Conservation (phyloP, 2,113 vertebrate genomes). For the Grus americana region DNA sequence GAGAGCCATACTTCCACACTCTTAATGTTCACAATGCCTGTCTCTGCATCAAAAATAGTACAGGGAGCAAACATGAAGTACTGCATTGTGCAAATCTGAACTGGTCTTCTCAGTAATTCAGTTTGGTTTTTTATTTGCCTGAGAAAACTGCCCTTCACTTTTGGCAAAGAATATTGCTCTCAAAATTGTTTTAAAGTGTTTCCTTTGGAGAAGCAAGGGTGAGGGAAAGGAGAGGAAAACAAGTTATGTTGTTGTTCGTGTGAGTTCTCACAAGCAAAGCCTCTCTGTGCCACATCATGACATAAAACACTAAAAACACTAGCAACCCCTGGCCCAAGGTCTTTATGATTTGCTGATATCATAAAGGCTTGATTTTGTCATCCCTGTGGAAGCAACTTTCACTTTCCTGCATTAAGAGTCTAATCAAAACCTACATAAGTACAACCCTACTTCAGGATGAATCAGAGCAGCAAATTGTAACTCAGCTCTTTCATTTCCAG, state of each 20-base stretch:
- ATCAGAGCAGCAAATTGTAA: conserved; percentile 5
- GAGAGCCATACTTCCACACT: neutral
- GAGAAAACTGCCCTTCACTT: neutral
- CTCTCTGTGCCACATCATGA: neutral
- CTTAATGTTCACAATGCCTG: neutral
- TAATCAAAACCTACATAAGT: neutral
- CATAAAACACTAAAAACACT: neutral
- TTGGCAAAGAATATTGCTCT: neutral
- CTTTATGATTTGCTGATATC: neutral
- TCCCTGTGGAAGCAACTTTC: neutral
- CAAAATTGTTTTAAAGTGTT: neutral
- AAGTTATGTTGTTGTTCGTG: neutral
- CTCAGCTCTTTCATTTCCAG: neutral
- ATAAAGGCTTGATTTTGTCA: neutral
- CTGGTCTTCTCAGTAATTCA: neutral
- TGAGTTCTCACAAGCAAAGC: neutral
- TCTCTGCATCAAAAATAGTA: neutral
- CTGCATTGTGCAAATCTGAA: neutral
- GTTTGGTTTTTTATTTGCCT: neutral
- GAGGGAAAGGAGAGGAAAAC: neutral
- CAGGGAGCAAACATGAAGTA: neutral
- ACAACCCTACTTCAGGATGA: neutral
- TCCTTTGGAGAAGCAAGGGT: neutral
- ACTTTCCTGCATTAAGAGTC: neutral
- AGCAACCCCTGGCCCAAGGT: neutral